Base-by-base conservation (phyloP, 2,888 invertebrate species). In the Troides helena region DNA sequence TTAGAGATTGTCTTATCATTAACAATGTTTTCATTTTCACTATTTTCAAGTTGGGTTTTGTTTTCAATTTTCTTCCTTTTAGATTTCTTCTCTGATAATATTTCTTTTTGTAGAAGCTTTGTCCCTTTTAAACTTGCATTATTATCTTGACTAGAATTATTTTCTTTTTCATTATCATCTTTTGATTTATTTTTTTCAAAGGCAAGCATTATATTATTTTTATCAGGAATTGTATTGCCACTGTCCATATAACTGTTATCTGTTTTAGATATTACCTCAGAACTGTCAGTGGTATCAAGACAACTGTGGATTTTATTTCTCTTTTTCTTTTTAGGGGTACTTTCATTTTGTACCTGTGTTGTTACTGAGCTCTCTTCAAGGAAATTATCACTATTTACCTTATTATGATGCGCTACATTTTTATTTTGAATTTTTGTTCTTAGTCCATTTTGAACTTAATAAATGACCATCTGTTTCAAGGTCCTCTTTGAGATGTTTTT, bases 401-500 rank as follows among this genome's bases (percentile, higher is more conserved):
- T 71, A 53, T 72, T 72, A 36, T 72, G 72, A 50, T 56, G 61
- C 14, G 68, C 39, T 10, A 64, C 60, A n/a, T 68, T 59, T 43
- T 61, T 61, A 43, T n/a, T 71, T 73, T n/a, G 65, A 62, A 6
- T 53, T 57, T 70, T 73, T 73, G 36, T 73, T 78, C 68, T 81
- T 80, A 6, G 76, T 74, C 2, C 78, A 76, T 71, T 80, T 81
- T n/a, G 74, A 72, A 57, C 73, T 81, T 65, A 73, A 43, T 56
- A 70, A 60, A 46, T 69, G 72, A 14, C 59, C 61, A 68, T 74
- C 71, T 6, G 71, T 79, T 53, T 88, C 87, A 72, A 92, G 77
- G 8, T 90, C 84, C 0, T 83, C 81, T 76, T 86, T 82, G 12
- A 92, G 76, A 66, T 89, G 88, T 74, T 92, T 92, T 74, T 90